Base-by-base conservation (phyloP, 2,797 vertebrate species). In the Lagodon rhomboides region DNA sequence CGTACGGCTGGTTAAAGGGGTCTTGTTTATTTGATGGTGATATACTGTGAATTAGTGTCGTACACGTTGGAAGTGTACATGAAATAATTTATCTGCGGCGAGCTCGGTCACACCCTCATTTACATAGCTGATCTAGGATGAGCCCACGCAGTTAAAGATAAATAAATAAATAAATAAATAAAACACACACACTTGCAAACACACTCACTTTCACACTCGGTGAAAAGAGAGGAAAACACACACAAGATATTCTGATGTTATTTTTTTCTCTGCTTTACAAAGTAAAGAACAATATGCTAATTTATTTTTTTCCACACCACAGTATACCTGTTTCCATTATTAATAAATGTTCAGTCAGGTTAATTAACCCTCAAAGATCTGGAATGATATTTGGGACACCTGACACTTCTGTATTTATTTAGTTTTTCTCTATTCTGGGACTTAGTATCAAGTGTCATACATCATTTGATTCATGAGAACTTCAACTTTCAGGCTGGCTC, bases 61-160 rank as follows among this genome's bases (percentile, higher is more conserved):
- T 73, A 87, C 75, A 85, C 85, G 77, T 75, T 75, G 17, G 49
- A 89, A 84, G 79, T 85, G 87, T 79, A 87, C 82, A 85, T 87
- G 76, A 79, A 91, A 90, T 92, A 62, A 90, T 92, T 85, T 89
- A 90, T 93, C 92, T 87, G 89, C 86, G 90, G 87, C 85, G 84
- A 91, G 89, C 84, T 89, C 75, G 85, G 83, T 87, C 84, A 90
- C 84, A 81, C 82, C 67, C 85, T 88, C 80, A 90, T 89, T 91
- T 90, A 92, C 90, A 93, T 83, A 85, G 82, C 82, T 85, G 88
- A 82, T 85, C 79, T 81, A 55, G 80, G 65, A 80, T 86, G 76
- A 85, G 86, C 82, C 79, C 69, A 77, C 41, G 83, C 79, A 79
- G 82, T 84, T 27, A 15, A 23, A 79, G 82, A 83, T 27, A 15